Base-by-base conservation (phyloP, 2,797 vertebrate genomes). In the Tolypeutes matacus region DNA sequence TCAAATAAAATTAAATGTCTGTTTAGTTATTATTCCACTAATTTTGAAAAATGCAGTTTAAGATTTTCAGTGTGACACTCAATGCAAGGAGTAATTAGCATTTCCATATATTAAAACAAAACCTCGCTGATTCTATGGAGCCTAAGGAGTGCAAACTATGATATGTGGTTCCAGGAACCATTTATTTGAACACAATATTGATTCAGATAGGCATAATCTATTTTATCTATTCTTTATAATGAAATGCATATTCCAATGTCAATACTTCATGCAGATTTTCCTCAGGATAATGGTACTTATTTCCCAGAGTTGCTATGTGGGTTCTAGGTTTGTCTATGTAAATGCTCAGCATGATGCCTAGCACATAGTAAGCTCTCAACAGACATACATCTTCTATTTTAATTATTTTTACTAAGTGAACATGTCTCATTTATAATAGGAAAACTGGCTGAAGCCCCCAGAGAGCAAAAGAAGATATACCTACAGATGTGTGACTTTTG, bases 1-100 rank as follows among this genome's bases (percentile, higher is more conserved):
- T 58, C 65, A 95, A 95, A 82, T 29, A 70, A 82, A 97, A 77
- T 36, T 34, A 58, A 92, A 42, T 80, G n/a, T 67, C 77, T 72
- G n/a, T 31, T 82, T 25, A 49, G 34, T 60, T 72, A 80, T 65
- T 78, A 83, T 3, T 88, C 27, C 58, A 80, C 58, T 65, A 70
- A 65, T 34, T 88, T 60, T 62, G 20, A n/a, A 92, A 90, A 86
- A 29, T 20, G n/a, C 49, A 91, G 65, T 25, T 80, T 95, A 75
- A 83, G 80, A 69, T 75, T 60, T 39, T 76, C 81, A 42, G 60
- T 25, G 46, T 67, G 81, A 67, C 6, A 89, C 2, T 78, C 18
- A 12, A 75, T 86, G 27, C 70, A 46, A 46, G 11, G 46, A 46
- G 46, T 46, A 46, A 46, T 46, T 11, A 46, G 46, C 46, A 46